Evolutionary conservation across 2,888 invertebrate genomes (phyloP).

Genomic region (Drosophila engyochracea): DNA sequence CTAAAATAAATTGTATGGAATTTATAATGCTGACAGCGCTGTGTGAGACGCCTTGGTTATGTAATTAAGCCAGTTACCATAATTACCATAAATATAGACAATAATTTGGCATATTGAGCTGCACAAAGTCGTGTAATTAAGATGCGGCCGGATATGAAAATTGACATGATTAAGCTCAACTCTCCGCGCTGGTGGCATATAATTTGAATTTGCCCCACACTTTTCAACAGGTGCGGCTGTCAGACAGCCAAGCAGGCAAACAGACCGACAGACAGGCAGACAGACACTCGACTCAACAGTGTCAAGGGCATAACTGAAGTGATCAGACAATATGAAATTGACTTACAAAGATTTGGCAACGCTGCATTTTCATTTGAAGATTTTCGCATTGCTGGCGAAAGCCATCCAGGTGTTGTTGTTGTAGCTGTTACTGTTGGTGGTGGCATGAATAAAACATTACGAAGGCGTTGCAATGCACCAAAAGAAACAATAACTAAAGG

Average conservation of each 20-base stretch:
- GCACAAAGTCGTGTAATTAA: constrained; percentile 57
- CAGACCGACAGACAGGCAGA: neutral
- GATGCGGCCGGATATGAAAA: constrained; percentile 66
- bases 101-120: constrained; percentile 60
- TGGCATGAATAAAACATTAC: constrained; percentile 76
- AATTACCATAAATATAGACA: constrained; percentile 70
- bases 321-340: constrained; percentile 39
- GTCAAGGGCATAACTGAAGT: constrained; percentile 47
- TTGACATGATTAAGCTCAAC: constrained; percentile 54
- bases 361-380: constrained; percentile 9
- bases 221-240: constrained; percentile 44
- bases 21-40: constrained; percentile 28
- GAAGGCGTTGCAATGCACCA: constrained; percentile 74
- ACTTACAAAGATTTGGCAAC: constrained; percentile 29
- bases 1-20: constrained; percentile 46
- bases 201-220: constrained; percentile 41
- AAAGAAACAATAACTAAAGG: constrained; percentile 79
- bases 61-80: constrained; percentile 72
- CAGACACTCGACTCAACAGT: constrained; percentile 16
- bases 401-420: constrained; percentile 9
- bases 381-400: constrained; percentile 42
- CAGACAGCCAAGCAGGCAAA: neutral
- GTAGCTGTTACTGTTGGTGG: constrained; percentile 22
- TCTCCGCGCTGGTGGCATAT: constrained; percentile 45
- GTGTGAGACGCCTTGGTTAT: constrained; percentile 46